These are phyloP conservation scores for Deladenus siricidicola DNA, from an alignment of 2,888 invertebrate species.

Conservation along the genomic window DNA sequence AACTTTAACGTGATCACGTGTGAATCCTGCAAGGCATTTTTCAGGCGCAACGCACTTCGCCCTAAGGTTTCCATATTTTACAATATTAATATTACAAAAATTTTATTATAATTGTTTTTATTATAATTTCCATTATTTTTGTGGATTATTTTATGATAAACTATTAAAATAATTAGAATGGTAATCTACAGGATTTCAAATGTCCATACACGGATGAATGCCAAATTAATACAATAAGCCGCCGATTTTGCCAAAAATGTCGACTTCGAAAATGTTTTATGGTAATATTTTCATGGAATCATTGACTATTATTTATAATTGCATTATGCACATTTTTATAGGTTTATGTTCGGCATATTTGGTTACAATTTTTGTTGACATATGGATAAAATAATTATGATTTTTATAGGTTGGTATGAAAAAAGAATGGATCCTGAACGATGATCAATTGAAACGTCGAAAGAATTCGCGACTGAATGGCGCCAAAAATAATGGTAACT, in stretches of 20 bases:
- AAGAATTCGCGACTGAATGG: constrained; percentile 51
- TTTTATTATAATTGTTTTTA: too few relatives aligned
- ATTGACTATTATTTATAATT: neutral
- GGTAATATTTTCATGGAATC: too few relatives aligned
- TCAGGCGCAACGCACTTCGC: constrained; percentile 81
- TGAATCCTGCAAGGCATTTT: constrained; percentile 94
- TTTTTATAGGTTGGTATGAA: constrained; percentile 76
- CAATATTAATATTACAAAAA: neutral
- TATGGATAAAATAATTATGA: too few relatives aligned
- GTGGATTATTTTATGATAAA: too few relatives aligned
- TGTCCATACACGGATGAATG: constrained; percentile 51
- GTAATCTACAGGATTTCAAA: constrained; percentile 50
- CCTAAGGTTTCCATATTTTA: constrained; percentile 51
- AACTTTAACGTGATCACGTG: constrained; percentile 40
- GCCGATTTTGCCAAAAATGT: constrained; percentile 91
- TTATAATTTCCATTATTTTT: too few relatives aligned
- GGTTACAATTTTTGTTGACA: too few relatives aligned
- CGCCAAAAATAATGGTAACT: constrained; percentile 12
- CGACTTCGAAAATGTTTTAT: constrained; percentile 81
- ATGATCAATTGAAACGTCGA: constrained; percentile 64
- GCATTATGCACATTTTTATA: neutral
- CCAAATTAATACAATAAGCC: constrained; percentile 59
- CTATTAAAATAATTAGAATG: constrained; percentile 6
- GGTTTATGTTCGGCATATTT: too few relatives aligned
- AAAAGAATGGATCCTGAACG: constrained; percentile 93